Conservation (phyloP, 2,797 vertebrate genomes). For the Xenops minutus region DNA sequence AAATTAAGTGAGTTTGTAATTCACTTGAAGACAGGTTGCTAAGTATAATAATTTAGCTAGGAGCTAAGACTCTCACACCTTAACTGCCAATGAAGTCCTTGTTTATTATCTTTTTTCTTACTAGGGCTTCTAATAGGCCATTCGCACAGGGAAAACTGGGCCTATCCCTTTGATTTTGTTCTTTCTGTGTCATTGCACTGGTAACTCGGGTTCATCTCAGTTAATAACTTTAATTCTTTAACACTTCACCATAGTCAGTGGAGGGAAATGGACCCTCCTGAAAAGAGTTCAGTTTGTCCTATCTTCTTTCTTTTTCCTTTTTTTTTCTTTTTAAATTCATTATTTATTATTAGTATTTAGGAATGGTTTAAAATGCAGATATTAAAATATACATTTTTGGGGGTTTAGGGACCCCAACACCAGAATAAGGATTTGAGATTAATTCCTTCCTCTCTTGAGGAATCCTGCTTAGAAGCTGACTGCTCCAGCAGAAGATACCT, state of each 20-base stretch:
- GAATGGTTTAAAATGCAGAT: not conserved
- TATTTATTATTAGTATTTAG: not conserved
- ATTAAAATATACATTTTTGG: not conserved
- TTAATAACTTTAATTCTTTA: not conserved
- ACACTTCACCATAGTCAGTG: not conserved
- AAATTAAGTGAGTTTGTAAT: not conserved
- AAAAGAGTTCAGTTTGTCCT: not conserved
- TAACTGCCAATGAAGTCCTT: not conserved
- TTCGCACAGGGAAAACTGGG: not conserved
- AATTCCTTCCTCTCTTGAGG: not conserved
- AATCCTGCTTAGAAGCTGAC: not conserved
- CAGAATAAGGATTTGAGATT: not conserved
- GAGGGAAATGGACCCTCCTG: not conserved
- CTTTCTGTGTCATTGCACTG: not conserved
- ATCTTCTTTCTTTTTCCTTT: fast-evolving
- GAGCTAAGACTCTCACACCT: not conserved
- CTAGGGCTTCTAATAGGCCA: not conserved
- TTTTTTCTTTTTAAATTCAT: not conserved
- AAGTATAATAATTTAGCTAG: not conserved
- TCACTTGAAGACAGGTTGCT: not conserved
- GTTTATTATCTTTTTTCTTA: not conserved
- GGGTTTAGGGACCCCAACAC: not conserved
- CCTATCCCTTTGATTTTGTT: not conserved
- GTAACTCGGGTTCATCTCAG: not conserved
- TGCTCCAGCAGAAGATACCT: not conserved